Percentiles rank a stretch among this genome's conserved stretches.
Evolutionary conservation across 2,888 invertebrate species (phyloP).

Genomic region (Dryococelus australis): DNA sequence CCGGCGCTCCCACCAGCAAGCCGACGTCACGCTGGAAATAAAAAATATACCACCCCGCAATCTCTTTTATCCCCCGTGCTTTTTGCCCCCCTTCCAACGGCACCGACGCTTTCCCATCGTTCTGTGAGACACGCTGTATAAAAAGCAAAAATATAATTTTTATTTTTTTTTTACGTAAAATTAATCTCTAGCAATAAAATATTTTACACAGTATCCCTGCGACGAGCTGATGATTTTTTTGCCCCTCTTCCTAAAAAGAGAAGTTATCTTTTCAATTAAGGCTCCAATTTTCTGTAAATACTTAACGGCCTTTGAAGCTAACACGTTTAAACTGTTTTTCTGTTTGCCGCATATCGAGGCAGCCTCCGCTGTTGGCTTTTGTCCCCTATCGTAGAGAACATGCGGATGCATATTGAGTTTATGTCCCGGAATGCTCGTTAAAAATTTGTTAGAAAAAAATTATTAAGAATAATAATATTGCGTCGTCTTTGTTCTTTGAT

Average conservation of each 20-base stretch:
- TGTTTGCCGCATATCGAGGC: no score
- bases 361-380: no score
- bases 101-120: not conserved
- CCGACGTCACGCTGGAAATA: not conserved
- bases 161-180: not conserved
- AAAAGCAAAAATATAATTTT: not conserved
- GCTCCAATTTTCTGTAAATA: conserved; percentile 2
- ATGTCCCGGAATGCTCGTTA: no score
- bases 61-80: not conserved
- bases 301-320: not conserved
- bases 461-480: no score
- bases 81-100: not conserved
- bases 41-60: not conserved
- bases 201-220: not conserved
- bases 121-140: conserved; percentile 7
- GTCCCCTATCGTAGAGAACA: no score
- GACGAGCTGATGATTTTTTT: conserved; percentile 16
- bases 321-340: not conserved
- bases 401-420: no score
- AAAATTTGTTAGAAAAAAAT: no score
- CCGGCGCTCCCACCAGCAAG: not conserved
- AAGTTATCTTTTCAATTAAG: conserved; percentile 9
- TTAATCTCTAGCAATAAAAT: not conserved
- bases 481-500: no score
- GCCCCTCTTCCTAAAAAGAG: not conserved